A percentile compares a stretch with the other conserved stretches of the same genome.
Conservation (phyloP, 2,888 invertebrate species). For the Drosophila bunnanda region DNA sequence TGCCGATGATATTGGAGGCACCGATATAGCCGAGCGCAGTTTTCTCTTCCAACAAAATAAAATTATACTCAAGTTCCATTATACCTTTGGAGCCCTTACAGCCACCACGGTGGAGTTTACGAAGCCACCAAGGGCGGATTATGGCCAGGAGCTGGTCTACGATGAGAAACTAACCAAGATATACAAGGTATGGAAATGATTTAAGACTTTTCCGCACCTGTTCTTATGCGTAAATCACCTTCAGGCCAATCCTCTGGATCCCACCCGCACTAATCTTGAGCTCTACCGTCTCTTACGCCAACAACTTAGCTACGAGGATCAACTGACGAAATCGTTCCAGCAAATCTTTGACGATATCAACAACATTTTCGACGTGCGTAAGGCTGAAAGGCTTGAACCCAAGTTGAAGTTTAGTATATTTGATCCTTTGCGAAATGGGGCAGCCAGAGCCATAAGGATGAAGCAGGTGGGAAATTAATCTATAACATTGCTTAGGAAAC, state of each 20-base stretch:
- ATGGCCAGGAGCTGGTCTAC: conserved; percentile 88
- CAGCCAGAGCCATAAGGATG: conserved; percentile 85
- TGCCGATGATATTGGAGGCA: conserved; percentile 76
- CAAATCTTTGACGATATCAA: conserved; percentile 83
- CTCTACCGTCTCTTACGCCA: conserved; percentile 88
- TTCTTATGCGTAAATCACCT: background rate
- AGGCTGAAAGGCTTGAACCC: conserved; percentile 85
- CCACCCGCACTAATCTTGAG: conserved; percentile 87
- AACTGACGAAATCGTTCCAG: conserved; percentile 86
- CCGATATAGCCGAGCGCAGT: conserved; percentile 88
- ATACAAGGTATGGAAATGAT: conserved; percentile 86
- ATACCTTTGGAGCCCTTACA: conserved; percentile 81
- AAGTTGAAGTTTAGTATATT: conserved; percentile 86
- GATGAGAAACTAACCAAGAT: conserved; percentile 88
- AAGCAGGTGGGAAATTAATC: conserved; percentile 83
- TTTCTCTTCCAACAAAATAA: conserved; percentile 87
- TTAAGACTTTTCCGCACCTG: background rate
- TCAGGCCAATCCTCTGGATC: conserved; percentile 88
- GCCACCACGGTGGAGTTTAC: conserved; percentile 87
- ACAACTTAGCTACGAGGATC: conserved; percentile 88
- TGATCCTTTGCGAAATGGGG: conserved; percentile 86
- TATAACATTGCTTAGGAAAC: background rate
- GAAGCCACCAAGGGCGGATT: conserved; percentile 90
- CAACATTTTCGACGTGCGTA: conserved; percentile 85
- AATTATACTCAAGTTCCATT: conserved; percentile 84